phyloP scores from a whole-genome alignment of 2,888 invertebrate species.

The Eupithecia dodoneata region DNA sequence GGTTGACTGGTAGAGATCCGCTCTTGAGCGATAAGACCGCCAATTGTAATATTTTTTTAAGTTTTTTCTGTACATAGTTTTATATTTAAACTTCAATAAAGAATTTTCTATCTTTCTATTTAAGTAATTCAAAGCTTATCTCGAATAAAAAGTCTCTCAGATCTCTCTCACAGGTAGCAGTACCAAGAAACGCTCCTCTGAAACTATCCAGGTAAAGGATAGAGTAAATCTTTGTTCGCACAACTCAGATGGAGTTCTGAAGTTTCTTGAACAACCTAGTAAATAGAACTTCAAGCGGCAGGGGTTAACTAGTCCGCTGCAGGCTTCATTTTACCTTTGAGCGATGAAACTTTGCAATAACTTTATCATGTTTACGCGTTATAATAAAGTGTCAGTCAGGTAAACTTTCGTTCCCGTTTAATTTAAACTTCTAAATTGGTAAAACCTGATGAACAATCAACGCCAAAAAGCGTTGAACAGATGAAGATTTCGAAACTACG shows the following conservation, averaged over 20 bases:
- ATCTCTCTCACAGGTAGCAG: background rate
- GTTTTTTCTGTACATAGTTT: too few relatives aligned
- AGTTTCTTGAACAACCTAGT: conserved; percentile 32
- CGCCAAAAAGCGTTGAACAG: background rate
- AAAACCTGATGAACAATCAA: background rate
- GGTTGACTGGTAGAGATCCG: too few relatives aligned
- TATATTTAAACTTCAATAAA: too few relatives aligned
- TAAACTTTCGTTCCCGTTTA: background rate
- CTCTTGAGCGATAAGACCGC: too few relatives aligned
- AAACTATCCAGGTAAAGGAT: conserved; percentile 16
- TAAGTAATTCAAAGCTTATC: background rate
- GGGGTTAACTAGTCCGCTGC: conserved; percentile 28
- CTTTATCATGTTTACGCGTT: background rate
- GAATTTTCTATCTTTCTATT: too few relatives aligned
- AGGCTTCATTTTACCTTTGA: conserved; percentile 32
- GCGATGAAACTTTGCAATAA: conserved; percentile 22
- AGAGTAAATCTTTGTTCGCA: conserved; percentile 31
- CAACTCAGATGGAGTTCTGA: conserved; percentile 28
- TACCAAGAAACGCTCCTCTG: background rate
- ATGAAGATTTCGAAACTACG: background rate
- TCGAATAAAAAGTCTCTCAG: background rate
- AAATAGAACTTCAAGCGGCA: conserved; percentile 19
- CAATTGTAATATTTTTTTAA: too few relatives aligned
- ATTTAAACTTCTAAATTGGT: conserved; percentile 2
- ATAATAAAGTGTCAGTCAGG: conserved; percentile 1